Evolutionary conservation across 2,888 invertebrate species (phyloP).

Genomic region (Mylabris sibirica): DNA sequence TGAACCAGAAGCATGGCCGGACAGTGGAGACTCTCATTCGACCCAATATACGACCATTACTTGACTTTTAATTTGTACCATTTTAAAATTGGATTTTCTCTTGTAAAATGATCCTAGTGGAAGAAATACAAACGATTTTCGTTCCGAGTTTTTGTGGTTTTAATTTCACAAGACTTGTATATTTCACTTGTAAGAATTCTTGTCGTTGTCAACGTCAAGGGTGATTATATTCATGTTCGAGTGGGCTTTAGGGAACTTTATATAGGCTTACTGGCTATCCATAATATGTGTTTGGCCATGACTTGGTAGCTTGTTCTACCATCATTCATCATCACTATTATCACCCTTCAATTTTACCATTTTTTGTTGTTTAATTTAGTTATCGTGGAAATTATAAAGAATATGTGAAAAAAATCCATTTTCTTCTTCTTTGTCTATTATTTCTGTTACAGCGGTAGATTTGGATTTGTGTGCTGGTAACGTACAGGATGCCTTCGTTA

Average conservation of each 20-base stretch:
- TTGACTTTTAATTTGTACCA: not conserved
- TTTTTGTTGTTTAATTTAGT: not conserved
- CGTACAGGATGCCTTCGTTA: constrained; percentile 97
- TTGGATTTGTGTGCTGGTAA: constrained; percentile 78
- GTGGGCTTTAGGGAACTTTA: not conserved
- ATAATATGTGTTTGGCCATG: not conserved
- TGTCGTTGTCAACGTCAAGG: not conserved
- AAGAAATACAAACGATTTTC: not conserved
- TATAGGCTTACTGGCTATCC: not conserved
- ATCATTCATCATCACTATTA: not conserved
- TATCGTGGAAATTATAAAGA: not conserved
- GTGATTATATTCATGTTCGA: not conserved
- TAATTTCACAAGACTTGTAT: not conserved
- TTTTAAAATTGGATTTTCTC: not conserved
- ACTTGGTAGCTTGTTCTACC: not conserved
- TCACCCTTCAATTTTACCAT: not conserved
- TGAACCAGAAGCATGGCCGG: not conserved
- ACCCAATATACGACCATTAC: not conserved
- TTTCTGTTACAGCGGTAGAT: constrained; percentile 76
- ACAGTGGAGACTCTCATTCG: not conserved
- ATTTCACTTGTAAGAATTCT: not conserved
- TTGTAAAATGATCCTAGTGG: not conserved
- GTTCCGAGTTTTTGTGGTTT: not conserved
- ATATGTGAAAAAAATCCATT: not conserved
- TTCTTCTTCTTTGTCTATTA: not conserved